Evolutionary conservation across 2,113 vertebrate species (phyloP), one percentile per base, ranked within the genome.

Genomic region (Diadophis punctatus): DNA sequence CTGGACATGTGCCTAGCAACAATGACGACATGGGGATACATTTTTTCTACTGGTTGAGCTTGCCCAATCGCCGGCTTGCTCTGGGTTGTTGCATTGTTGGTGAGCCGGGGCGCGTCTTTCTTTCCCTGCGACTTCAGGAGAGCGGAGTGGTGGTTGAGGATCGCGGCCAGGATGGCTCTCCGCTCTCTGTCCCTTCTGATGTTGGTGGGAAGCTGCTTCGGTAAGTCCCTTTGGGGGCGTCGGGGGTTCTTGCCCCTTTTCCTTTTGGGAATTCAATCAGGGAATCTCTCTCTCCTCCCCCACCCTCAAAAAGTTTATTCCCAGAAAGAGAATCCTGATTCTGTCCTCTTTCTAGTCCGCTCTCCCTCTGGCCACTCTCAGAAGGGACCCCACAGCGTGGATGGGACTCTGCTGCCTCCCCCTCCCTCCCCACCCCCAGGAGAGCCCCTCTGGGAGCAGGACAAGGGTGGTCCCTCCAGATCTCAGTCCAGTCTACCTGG

Each of bases 81-180:
- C 30, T n/a, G 60, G 27, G 2, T 34, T 68, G 30, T 34, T 34
- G 12, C 30, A 1, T 4, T 18, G 30, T 68, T 0, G 30, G 1
- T 34, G 0, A n/a, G 0, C 3, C 4, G 4, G 30, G 0, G 0
- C 4, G 30, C 63, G 3, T n/a, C 10, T n/a, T 63, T n/a, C 3
- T 14, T 0, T 0, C 10, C 11, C 27, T 12, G 60, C 11, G 60
- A 63, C 3, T 8, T 51, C 49, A 51, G 9, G 49, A 51, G 49
- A 51, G 49, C 49, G 10, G 60, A n/a, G 27, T 10, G 10, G 10
- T 0, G 60, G 0, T 0, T 0, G 60, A n/a, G 60, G 60, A 4
- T n/a, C 0, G 11, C 10, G 11, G 27, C 3, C 60, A 14, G 30
- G 60, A 63, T 63, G 60, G 60, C 27, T 14, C 60, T 14, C 11